A percentile compares a stretch with the other conserved stretches of the same genome.
Conservation (phyloP, 1,140 invertebrate genomes). For the Phymastichus coffea region DNA sequence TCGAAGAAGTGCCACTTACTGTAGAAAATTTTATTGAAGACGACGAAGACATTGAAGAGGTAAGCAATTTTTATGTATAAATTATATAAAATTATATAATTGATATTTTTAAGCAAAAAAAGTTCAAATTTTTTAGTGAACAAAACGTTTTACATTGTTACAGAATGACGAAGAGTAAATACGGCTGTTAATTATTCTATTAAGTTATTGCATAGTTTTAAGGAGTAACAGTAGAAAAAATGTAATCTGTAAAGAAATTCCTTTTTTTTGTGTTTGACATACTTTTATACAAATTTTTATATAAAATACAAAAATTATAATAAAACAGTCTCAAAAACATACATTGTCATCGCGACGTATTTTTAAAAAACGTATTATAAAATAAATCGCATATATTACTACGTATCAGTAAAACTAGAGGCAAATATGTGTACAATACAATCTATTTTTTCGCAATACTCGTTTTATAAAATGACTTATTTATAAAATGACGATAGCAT, state of each 20-base stretch:
- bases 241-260: conserved; percentile 1
- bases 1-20: conserved; percentile 2
- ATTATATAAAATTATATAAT: neutral
- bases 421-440: too few species aligned
- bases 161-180: neutral
- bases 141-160: neutral
- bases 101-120: neutral
- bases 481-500: too few species aligned
- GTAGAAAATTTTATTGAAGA: conserved; percentile 15
- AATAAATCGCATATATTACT: too few species aligned
- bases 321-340: conserved; percentile 17
- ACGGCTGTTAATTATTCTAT: neutral
- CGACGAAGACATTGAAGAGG: conserved; percentile 2
- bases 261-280: neutral
- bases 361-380: too few species aligned
- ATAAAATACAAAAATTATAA: conserved; percentile 10
- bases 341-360: too few species aligned
- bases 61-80: neutral
- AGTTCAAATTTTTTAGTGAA: neutral
- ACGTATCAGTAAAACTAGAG: too few species aligned
- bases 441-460: too few species aligned
- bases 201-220: too few species aligned
- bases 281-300: conserved; percentile 12
- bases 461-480: too few species aligned
- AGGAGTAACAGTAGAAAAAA: too few species aligned